phyloP scores from a whole-genome alignment of 1,140 invertebrate genomes.

The Melipona quadrifasciata region DNA sequence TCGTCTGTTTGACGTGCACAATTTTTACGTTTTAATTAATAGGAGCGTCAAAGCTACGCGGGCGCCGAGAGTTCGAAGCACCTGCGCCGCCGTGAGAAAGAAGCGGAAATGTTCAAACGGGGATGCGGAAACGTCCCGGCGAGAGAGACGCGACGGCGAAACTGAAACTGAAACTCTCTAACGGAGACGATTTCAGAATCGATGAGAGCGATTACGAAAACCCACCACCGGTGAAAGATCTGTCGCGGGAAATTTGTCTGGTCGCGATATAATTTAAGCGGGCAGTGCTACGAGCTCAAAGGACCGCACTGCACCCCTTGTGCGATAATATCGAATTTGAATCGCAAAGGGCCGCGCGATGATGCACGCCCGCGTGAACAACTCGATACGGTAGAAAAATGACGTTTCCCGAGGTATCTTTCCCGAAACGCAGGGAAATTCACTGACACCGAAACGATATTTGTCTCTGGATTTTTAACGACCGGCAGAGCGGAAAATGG shows the following conservation, averaged over 20 bases:
- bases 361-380: not conserved
- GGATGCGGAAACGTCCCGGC: not conserved
- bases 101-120: constrained; percentile 6
- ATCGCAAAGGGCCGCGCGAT: not conserved
- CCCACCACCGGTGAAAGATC: not conserved
- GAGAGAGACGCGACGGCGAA: not conserved
- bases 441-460: not conserved
- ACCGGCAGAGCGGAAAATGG: not conserved
- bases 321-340: not conserved
- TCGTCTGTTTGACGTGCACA: not conserved
- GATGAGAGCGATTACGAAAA: constrained; percentile 20
- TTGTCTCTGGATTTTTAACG: not conserved
- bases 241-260: not conserved
- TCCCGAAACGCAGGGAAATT: not conserved
- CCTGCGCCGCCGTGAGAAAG: not conserved
- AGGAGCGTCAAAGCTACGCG: constrained; percentile 24
- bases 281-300: not conserved
- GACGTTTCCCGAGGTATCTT: not conserved
- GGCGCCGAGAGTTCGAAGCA: constrained; percentile 14
- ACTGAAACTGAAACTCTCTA: constrained; percentile 1
- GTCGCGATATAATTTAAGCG: constrained; percentile 15
- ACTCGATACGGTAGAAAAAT: not conserved
- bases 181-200: constrained; percentile 17
- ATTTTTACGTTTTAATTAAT: constrained; percentile 46
- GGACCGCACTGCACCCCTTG: not conserved